A percentile compares a stretch with the other conserved stretches of the same genome.
phyloP scores from a whole-genome alignment of 92 coral and sea anemone species.

The Meandrina meandrites region DNA sequence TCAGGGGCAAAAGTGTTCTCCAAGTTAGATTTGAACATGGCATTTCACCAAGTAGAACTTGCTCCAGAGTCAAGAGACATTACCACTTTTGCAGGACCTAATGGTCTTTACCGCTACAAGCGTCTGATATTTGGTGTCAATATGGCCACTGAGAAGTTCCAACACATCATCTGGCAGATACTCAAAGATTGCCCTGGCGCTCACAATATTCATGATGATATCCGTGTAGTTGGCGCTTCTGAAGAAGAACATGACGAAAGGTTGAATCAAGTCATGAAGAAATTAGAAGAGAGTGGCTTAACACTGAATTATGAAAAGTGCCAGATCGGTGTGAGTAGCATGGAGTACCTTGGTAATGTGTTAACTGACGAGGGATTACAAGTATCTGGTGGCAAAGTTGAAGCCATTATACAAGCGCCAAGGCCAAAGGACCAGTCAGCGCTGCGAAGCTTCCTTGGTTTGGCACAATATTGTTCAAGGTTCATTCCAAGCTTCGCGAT shows the following conservation, averaged over 20 bases:
- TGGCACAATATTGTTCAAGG: too few species aligned
- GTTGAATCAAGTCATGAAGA: too few species aligned
- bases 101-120: constrained; percentile 51
- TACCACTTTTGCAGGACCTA: constrained; percentile 47
- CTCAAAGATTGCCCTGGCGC: constrained; percentile 68
- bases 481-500: too few species aligned
- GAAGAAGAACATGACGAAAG: too few species aligned
- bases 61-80: too few species aligned
- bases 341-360: constrained; percentile 63
- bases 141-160: constrained; percentile 67
- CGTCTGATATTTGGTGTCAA: constrained; percentile 47
- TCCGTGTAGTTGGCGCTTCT: constrained; percentile 47
- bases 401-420: constrained; percentile 55
- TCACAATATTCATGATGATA: constrained; percentile 58
- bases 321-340: constrained; percentile 52
- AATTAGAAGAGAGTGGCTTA: too few species aligned
- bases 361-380: constrained; percentile 58
- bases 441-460: too few species aligned
- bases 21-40: constrained; percentile 51
- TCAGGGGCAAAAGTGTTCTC: constrained; percentile 65
- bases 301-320: too few species aligned
- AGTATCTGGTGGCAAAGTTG: constrained; percentile 41
- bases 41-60: too few species aligned
- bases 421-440: constrained; percentile 52
- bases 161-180: constrained; percentile 64